phyloP scores from a whole-genome alignment of 2,888 invertebrate species.

The Argyresthia albistria region DNA sequence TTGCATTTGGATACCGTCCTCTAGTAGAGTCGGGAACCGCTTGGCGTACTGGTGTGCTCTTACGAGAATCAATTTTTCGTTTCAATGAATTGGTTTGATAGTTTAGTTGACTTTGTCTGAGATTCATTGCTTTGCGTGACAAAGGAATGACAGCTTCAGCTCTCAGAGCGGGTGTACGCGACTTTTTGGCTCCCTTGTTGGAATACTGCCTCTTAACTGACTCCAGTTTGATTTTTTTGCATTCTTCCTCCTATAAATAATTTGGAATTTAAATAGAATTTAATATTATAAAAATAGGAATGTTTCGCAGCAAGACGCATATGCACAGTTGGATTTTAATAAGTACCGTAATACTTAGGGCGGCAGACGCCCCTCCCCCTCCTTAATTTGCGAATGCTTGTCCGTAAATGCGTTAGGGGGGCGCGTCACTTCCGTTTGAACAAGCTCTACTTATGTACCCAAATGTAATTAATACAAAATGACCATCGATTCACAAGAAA shows the following conservation, averaged over 20 bases:
- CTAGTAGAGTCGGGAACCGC: constrained; percentile 1
- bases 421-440: too few relatives aligned
- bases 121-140: neutral
- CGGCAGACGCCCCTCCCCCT: too few relatives aligned
- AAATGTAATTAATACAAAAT: too few relatives aligned
- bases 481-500: too few relatives aligned
- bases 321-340: too few relatives aligned
- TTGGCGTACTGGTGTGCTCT: neutral
- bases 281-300: too few relatives aligned
- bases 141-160: constrained; percentile 33
- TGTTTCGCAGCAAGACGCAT: too few relatives aligned
- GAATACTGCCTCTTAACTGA: constrained; percentile 20
- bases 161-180: constrained; percentile 31
- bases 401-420: too few relatives aligned
- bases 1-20: neutral
- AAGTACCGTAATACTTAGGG: too few relatives aligned
- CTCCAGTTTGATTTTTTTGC: constrained; percentile 27
- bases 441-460: too few relatives aligned
- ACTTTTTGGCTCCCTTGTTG: constrained; percentile 29
- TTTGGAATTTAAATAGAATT: neutral
- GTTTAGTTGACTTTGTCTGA: neutral
- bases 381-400: too few relatives aligned
- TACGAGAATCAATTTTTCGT: constrained; percentile 1
- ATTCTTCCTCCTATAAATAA: neutral
- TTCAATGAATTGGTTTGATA: constrained; percentile 17